Conservation (phyloP, 2,797 vertebrate species). For the Gastrophryne carolinensis region DNA sequence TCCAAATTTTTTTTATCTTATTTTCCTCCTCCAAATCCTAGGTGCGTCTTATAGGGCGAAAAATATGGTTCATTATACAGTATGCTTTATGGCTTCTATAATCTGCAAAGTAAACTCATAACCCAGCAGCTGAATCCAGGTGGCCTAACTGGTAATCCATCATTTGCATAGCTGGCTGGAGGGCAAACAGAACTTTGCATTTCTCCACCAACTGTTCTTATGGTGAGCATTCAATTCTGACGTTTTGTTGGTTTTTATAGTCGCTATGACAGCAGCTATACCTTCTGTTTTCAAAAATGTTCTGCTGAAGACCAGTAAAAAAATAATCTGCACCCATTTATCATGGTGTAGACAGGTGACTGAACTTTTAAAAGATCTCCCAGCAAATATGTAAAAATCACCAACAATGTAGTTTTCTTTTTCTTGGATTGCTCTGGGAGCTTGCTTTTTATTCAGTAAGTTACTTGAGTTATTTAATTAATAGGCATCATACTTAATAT, state of each 20-base stretch:
- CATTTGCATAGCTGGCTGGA: neutral
- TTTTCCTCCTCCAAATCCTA: too few relatives aligned
- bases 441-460: too few relatives aligned
- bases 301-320: neutral
- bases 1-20: too few relatives aligned
- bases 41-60: too few relatives aligned
- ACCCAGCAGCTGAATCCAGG: constrained; percentile 11
- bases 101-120: constrained; percentile 21
- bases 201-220: neutral
- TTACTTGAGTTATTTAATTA: too few relatives aligned
- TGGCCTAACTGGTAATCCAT: neutral
- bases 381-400: neutral
- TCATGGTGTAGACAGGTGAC: neutral
- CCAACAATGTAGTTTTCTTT: too few relatives aligned
- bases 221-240: neutral
- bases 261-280: neutral
- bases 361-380: neutral
- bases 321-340: constrained; percentile 19
- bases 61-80: too few relatives aligned
- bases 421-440: too few relatives aligned
- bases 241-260: neutral
- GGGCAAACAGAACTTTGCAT: neutral
- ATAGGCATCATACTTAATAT: too few relatives aligned
- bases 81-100: neutral
- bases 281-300: neutral